phyloP scores from a whole-genome alignment of 2,888 invertebrate genomes.

The Monopis laevigella region DNA sequence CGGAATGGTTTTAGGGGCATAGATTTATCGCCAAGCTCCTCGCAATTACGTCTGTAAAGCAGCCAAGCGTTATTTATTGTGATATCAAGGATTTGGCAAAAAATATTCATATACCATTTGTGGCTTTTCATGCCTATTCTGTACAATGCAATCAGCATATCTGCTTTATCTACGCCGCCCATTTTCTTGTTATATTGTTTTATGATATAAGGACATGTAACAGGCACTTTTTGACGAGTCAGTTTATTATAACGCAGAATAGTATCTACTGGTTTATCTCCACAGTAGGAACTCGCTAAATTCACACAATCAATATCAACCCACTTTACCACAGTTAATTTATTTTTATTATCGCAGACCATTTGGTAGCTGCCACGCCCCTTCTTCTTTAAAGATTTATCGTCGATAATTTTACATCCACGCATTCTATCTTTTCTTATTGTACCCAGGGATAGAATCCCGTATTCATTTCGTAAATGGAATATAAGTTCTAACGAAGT shows the following conservation, averaged over 20 bases:
- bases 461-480: slow-evolving; percentile 16
- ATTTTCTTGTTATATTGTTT: slow-evolving; percentile 20
- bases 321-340: slow-evolving; percentile 17
- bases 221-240: slow-evolving; percentile 2
- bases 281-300: slow-evolving; percentile 18
- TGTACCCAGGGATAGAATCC: slow-evolving; percentile 17
- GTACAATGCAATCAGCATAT: slow-evolving; percentile 24
- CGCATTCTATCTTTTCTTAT: slow-evolving; percentile 17
- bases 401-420: slow-evolving; percentile 12
- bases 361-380: slow-evolving; percentile 16
- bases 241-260: slow-evolving; percentile 1
- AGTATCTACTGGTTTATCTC: slow-evolving; percentile 10
- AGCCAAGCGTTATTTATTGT: slow-evolving; percentile 19
- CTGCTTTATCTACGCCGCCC: slow-evolving; percentile 21
- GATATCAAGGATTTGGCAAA: slow-evolving; percentile 20
- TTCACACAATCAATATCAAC: slow-evolving; percentile 16
- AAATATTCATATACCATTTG: slow-evolving; percentile 23
- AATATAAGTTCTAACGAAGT: slow-evolving; percentile 16
- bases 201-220: slow-evolving; percentile 3
- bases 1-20: neutral
- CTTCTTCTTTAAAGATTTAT: slow-evolving; percentile 17
- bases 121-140: slow-evolving; percentile 23
- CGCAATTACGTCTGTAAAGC: neutral
- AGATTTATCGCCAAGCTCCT: slow-evolving; percentile 3
- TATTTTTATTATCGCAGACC: slow-evolving; percentile 16